These are phyloP conservation scores for Penaeus indicus DNA, from an alignment of 1,140 invertebrate species.

Conservation along the genomic window DNA sequence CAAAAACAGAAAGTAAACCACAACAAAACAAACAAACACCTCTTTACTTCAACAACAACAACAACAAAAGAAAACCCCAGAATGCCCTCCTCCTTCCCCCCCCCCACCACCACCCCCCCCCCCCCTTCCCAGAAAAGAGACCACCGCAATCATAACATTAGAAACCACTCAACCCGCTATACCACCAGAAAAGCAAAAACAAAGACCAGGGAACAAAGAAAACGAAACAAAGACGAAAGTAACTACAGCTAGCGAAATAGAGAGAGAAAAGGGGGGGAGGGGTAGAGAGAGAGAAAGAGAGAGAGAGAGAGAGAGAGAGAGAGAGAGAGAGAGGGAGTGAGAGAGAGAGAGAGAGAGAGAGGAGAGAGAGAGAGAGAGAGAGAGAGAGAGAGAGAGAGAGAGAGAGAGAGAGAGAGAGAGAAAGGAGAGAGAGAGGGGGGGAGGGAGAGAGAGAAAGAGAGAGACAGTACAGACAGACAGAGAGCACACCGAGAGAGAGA, in stretches of 20 bases:
- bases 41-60: not conserved
- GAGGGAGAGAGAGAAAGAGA: not conserved
- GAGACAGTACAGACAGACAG: not conserved
- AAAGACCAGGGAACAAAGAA: constrained; percentile 1
- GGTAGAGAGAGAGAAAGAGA: not conserved
- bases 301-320: not conserved
- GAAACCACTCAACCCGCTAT: not conserved
- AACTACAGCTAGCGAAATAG: too few relatives aligned
- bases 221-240: not conserved
- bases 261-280: not conserved
- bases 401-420: not conserved
- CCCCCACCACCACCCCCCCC: not conserved
- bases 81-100: not conserved
- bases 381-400: not conserved
- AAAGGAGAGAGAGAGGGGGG: not conserved
- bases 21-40: not conserved
- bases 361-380: not conserved
- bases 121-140: not conserved
- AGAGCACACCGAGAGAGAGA: not conserved
- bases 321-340: not conserved
- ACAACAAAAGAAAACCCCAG: not conserved
- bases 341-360: not conserved
- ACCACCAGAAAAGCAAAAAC: not conserved
- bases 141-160: too few relatives aligned
- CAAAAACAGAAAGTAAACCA: not conserved